A percentile compares a stretch with the other conserved stretches of the same genome.
phyloP scores from a whole-genome alignment of 2,888 invertebrate genomes.

The Chaetogeoica ovagalla region DNA sequence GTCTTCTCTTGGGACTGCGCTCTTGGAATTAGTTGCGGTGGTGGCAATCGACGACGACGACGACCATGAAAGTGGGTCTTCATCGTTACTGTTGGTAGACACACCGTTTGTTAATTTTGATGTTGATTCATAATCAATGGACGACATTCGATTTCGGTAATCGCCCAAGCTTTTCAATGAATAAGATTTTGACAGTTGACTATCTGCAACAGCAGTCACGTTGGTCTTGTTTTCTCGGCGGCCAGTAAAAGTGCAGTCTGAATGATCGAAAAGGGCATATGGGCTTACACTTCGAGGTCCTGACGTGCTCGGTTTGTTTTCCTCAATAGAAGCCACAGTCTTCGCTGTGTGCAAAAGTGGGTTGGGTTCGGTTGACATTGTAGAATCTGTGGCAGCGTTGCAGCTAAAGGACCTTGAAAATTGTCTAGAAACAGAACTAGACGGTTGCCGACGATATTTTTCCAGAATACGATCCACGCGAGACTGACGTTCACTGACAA shows the following conservation, averaged over 20 bases:
- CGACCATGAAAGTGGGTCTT: conserved; percentile 26
- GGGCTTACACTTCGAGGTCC: conserved; percentile 54
- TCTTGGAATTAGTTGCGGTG: conserved; percentile 14
- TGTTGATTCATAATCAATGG: not conserved
- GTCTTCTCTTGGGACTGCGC: conserved; percentile 5
- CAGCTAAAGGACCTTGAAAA: conserved; percentile 41
- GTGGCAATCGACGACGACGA: conserved; percentile 22
- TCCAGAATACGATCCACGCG: conserved; percentile 35
- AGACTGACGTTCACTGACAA: conserved; percentile 28
- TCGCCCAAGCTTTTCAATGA: conserved; percentile 27
- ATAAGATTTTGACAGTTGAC: conserved; percentile 24
- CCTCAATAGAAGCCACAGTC: not conserved
- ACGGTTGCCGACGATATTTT: conserved; percentile 37
- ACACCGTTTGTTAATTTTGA: not conserved
- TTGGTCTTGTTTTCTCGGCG: not conserved
- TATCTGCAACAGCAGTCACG: not conserved
- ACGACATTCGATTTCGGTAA: not conserved
- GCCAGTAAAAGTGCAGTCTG: not conserved
- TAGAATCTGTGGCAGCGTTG: conserved; percentile 1
- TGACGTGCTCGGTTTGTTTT: not conserved
- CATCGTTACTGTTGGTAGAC: conserved; percentile 7
- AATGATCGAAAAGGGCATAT: conserved; percentile 56
- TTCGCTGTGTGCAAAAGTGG: not conserved
- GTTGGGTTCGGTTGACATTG: not conserved
- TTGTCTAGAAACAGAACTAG: conserved; percentile 22